A percentile compares a stretch with the other conserved stretches of the same genome.
phyloP scores from a whole-genome alignment of 1,140 invertebrate genomes.

The Bradysia coprophila region DNA sequence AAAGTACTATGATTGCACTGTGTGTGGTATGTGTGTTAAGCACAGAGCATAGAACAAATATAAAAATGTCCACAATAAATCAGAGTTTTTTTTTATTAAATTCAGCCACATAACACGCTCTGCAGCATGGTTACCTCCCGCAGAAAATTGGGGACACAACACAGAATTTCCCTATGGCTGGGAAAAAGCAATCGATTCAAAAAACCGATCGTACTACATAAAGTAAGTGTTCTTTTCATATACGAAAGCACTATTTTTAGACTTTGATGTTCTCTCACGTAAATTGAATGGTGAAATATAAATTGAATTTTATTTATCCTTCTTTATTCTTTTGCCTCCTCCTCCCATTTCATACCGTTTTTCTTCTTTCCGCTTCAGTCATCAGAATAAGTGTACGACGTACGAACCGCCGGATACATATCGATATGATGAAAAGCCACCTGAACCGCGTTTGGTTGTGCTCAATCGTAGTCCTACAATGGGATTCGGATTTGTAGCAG shows the following conservation, averaged over 20 bases:
- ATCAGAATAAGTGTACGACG: constrained; percentile 76
- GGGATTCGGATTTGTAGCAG: constrained; percentile 86
- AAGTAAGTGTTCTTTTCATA: constrained; percentile 49
- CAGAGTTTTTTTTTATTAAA: constrained; percentile 12
- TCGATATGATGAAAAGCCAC: constrained; percentile 39
- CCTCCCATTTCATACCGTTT: not conserved
- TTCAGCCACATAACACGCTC: constrained; percentile 58
- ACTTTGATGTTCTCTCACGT: too few relatives aligned
- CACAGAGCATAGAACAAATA: not conserved
- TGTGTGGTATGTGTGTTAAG: not conserved
- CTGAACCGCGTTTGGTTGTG: constrained; percentile 54
- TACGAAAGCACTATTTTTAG: too few relatives aligned
- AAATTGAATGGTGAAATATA: not conserved
- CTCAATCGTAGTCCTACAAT: constrained; percentile 51
- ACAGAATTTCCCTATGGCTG: constrained; percentile 63
- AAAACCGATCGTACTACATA: constrained; percentile 69
- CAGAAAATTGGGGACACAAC: constrained; percentile 48
- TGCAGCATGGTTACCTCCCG: constrained; percentile 68
- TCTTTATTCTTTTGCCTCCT: not conserved
- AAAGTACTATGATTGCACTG: too few relatives aligned
- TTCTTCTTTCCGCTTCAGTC: constrained; percentile 32
- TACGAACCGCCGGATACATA: constrained; percentile 52
- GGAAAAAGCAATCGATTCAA: constrained; percentile 57
- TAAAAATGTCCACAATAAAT: not conserved
- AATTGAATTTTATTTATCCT: not conserved